Percentiles rank a stretch among this genome's conserved stretches.
Conservation (phyloP, 2,888 invertebrate species). For the Cosmia pyralina region DNA sequence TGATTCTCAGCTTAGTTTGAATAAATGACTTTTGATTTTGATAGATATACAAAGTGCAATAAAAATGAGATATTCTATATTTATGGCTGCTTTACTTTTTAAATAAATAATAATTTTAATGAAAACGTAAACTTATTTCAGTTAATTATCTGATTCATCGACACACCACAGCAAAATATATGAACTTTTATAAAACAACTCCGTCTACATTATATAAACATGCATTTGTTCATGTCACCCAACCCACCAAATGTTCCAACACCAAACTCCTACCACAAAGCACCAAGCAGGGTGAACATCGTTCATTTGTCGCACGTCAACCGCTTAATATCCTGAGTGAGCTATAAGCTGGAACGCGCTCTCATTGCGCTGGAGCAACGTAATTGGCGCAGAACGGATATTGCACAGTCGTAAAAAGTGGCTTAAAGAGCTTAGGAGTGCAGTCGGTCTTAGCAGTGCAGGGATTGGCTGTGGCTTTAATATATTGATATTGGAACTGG, state of each 20-base stretch:
- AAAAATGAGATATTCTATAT: not conserved
- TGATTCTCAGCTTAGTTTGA: too few species aligned
- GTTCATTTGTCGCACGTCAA: conserved; percentile 56
- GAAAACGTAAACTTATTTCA: not conserved
- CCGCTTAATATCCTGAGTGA: conserved; percentile 64
- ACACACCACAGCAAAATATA: not conserved
- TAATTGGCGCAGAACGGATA: conserved; percentile 68
- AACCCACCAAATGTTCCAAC: not conserved
- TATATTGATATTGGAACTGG: conserved; percentile 4
- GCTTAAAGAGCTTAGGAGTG: conserved; percentile 37
- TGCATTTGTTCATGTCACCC: too few species aligned
- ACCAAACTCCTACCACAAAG: conserved; percentile 14
- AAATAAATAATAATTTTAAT: not conserved
- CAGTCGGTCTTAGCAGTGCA: conserved; percentile 23
- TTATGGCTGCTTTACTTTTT: not conserved
- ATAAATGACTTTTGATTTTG: too few species aligned
- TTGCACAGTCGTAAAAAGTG: conserved; percentile 59
- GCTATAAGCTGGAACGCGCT: conserved; percentile 39
- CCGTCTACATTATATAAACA: too few species aligned
- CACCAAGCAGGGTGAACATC: conserved; percentile 15
- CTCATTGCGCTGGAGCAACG: conserved; percentile 47
- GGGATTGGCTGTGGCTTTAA: conserved; percentile 5
- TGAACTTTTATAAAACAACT: too few species aligned
- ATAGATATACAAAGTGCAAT: not conserved
- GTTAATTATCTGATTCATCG: not conserved